Conservation (phyloP, 1,140 invertebrate species). For the Calephelis virginiensis region DNA sequence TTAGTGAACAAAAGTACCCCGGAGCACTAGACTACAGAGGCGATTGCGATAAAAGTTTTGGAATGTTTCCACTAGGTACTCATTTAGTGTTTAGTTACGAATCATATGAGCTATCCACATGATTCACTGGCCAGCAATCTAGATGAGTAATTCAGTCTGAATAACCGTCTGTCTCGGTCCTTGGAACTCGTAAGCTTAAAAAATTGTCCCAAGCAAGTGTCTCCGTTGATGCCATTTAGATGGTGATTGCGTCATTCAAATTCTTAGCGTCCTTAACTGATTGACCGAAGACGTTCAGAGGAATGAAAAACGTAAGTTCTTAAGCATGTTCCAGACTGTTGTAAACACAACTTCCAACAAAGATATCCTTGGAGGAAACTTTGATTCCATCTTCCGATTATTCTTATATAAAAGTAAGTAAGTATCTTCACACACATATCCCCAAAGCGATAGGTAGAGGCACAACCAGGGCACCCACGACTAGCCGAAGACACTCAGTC, state of each 20-base stretch:
- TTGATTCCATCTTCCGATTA: too few relatives aligned
- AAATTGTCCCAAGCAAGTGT: conserved; percentile 5
- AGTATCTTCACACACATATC: too few relatives aligned
- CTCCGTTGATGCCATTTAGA: background rate
- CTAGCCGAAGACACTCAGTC: too few relatives aligned
- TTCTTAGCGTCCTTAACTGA: background rate
- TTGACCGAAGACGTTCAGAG: background rate
- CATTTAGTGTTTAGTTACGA: background rate
- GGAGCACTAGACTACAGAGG: too few relatives aligned
- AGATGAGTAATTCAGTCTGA: conserved; percentile 5
- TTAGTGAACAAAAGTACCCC: too few relatives aligned
- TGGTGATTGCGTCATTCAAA: background rate
- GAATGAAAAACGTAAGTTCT: background rate
- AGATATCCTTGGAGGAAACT: too few relatives aligned
- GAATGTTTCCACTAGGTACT: background rate
- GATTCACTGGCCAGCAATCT: conserved; percentile 7
- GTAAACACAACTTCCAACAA: too few relatives aligned
- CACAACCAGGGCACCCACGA: too few relatives aligned
- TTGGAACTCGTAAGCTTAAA: conserved; percentile 1
- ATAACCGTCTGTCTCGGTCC: conserved; percentile 6
- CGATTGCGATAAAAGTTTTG: too few relatives aligned
- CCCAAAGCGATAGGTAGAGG: too few relatives aligned
- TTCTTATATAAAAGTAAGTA: too few relatives aligned
- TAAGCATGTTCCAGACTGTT: too few relatives aligned
- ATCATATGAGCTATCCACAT: background rate